Conservation (phyloP, 2,113 vertebrate species). For the Gadus chalcogrammus region DNA sequence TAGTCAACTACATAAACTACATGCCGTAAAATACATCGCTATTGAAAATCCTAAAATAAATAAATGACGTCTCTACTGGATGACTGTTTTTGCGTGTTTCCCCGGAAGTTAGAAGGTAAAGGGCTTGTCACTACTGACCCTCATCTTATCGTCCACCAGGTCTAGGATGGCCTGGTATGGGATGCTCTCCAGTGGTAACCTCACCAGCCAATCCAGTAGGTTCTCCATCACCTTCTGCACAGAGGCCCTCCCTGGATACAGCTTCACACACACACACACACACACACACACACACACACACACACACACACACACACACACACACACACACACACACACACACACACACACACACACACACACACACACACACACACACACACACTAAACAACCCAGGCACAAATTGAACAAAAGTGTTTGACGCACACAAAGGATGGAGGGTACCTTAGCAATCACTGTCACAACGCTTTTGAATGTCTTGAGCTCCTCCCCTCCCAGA, state of each 20-base stretch:
- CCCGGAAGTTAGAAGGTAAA: too few species aligned
- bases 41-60: too few species aligned
- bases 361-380: neutral
- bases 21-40: too few species aligned
- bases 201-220: constrained; percentile 90
- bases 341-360: neutral
- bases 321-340: neutral
- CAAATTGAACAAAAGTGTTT: too few species aligned
- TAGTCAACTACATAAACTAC: too few species aligned
- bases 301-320: neutral
- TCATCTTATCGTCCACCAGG: constrained; percentile 96
- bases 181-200: constrained; percentile 86
- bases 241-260: constrained; percentile 84
- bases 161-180: constrained; percentile 90
- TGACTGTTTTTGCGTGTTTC: too few species aligned
- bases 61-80: too few species aligned
- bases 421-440: neutral
- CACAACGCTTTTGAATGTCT: constrained; percentile 85
- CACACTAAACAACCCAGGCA: neutral
- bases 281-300: neutral
- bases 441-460: constrained; percentile 86
- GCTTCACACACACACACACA: constrained; percentile 58
- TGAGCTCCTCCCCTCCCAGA: constrained; percentile 84
- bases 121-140: constrained; percentile 61
- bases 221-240: constrained; percentile 89